A percentile compares a stretch with the other conserved stretches of the same genome.
phyloP scores from a whole-genome alignment of 2,888 invertebrate genomes.

The Omphaloscelis lunosa region DNA sequence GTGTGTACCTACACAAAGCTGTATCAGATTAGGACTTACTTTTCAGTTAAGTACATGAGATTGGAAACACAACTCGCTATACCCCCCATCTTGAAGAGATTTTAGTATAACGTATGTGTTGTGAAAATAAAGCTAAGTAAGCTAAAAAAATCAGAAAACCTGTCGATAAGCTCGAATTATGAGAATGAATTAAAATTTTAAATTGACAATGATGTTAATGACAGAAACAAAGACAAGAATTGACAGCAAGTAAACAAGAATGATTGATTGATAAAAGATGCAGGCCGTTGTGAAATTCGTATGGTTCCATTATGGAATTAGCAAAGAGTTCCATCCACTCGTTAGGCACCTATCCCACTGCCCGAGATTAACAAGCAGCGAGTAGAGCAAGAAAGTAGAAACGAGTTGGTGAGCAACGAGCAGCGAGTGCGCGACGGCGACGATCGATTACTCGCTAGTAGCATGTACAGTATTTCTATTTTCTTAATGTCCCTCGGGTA shows the following conservation, averaged over 20 bases:
- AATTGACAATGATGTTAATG: neutral
- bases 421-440: neutral
- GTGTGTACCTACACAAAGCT: neutral
- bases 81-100: constrained; percentile 51
- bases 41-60: constrained; percentile 62
- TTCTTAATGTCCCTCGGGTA: too few relatives aligned
- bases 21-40: constrained; percentile 54
- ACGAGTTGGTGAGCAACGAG: neutral
- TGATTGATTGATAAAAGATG: neutral
- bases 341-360: neutral
- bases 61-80: constrained; percentile 49
- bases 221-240: constrained; percentile 6
- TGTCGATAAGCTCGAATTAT: too few relatives aligned
- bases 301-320: neutral
- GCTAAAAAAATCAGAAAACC: neutral
- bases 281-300: neutral
- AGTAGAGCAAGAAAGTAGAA: neutral
- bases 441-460: neutral
- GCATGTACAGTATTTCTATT: too few relatives aligned
- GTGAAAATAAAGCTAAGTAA: constrained; percentile 4
- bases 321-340: neutral
- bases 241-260: neutral
- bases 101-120: neutral
- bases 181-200: neutral
- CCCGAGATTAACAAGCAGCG: neutral